phyloP scores from a whole-genome alignment of 1,140 invertebrate species.

The Camponotus vicinus region DNA sequence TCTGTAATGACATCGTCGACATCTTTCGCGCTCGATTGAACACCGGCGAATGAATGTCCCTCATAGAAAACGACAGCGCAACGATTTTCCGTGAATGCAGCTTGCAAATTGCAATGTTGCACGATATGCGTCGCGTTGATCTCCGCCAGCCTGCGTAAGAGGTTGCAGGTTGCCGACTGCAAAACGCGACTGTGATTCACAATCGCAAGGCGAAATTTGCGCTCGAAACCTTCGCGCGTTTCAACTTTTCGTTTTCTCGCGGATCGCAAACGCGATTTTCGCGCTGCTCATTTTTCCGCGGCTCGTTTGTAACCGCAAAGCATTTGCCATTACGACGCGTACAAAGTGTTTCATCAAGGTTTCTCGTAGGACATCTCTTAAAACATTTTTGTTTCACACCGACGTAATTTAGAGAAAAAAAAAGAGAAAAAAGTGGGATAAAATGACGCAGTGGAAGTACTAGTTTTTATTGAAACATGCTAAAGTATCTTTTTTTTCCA shows the following conservation, averaged over 20 bases:
- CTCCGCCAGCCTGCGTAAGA: conserved; percentile 3
- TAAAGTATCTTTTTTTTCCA: background rate
- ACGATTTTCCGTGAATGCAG: conserved; percentile 38
- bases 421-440: background rate
- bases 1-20: conserved; percentile 25
- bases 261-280: conserved; percentile 29
- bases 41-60: background rate
- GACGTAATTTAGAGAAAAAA: background rate
- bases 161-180: conserved; percentile 4
- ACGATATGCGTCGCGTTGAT: conserved; percentile 8
- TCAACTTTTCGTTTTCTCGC: conserved; percentile 35
- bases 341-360: conserved; percentile 13
- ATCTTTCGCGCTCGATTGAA: conserved; percentile 53
- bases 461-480: background rate
- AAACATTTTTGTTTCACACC: background rate
- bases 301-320: conserved; percentile 33
- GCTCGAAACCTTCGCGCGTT: conserved; percentile 25
- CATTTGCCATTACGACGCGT: conserved; percentile 12
- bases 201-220: conserved; percentile 2
- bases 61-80: background rate
- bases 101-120: conserved; percentile 63
- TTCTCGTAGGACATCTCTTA: background rate
- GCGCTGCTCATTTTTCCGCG: conserved; percentile 28
- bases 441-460: background rate
- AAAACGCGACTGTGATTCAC: conserved; percentile 12